phyloP scores from a whole-genome alignment of 2,888 invertebrate genomes.

The Psylliodes chrysocephalus region DNA sequence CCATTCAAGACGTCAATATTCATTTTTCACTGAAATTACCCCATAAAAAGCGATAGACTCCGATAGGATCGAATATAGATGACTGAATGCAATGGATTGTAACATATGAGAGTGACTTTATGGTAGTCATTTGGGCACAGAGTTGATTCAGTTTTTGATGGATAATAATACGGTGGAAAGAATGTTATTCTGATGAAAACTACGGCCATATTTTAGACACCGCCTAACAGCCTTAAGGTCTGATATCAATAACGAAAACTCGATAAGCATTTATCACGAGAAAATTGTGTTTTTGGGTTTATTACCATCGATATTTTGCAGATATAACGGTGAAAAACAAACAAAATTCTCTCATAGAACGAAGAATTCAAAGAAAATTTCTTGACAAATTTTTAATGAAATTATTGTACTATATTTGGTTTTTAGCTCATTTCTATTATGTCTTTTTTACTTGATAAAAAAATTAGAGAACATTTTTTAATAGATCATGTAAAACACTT shows the following conservation, averaged over 20 bases:
- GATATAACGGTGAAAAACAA: too few species aligned
- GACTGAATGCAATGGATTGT: slow-evolving; percentile 59
- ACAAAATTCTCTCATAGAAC: too few species aligned
- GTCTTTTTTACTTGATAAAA: too few species aligned
- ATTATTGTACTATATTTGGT: too few species aligned
- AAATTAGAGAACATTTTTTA: too few species aligned
- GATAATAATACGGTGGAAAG: slow-evolving; percentile 43
- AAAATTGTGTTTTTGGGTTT: neutral
- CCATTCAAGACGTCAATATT: slow-evolving; percentile 59
- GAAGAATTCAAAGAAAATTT: too few species aligned
- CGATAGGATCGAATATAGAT: slow-evolving; percentile 55
- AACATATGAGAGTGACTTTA: slow-evolving; percentile 59
- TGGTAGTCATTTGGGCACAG: slow-evolving; percentile 52
- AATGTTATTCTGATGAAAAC: slow-evolving; percentile 43
- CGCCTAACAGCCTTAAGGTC: slow-evolving; percentile 29
- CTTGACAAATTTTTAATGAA: too few species aligned
- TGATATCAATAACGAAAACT: slow-evolving; percentile 37
- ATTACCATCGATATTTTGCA: neutral
- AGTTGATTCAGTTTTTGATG: slow-evolving; percentile 49
- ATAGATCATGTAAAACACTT: too few species aligned
- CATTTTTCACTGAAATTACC: slow-evolving; percentile 63
- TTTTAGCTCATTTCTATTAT: too few species aligned
- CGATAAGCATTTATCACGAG: slow-evolving; percentile 37
- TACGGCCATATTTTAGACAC: slow-evolving; percentile 38
- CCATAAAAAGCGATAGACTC: slow-evolving; percentile 62